Percentiles rank a stretch among this genome's conserved stretches.
Conservation (phyloP, 2,113 vertebrate species). For the Pardalotus punctatus region DNA sequence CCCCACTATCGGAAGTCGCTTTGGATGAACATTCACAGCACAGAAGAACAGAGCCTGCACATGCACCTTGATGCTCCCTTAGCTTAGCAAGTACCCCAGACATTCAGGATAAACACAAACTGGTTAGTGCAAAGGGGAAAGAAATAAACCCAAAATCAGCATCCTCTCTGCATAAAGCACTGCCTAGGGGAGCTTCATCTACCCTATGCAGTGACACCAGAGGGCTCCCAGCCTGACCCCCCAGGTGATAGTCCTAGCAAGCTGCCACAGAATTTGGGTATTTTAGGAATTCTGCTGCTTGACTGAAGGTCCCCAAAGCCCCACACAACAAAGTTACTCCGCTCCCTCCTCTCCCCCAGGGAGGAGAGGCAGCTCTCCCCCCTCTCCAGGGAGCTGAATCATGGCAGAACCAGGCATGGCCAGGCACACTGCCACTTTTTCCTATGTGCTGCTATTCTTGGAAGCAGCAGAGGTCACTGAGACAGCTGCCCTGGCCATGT, state of each 20-base stretch:
- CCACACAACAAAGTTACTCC: fast-evolving
- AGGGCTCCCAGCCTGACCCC: fast-evolving
- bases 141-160: fast-evolving
- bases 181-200: background rate
- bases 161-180: background rate
- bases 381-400: background rate
- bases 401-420: fast-evolving
- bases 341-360: background rate
- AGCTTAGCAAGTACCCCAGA: background rate
- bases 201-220: fast-evolving
- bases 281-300: background rate
- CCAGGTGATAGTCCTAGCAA: fast-evolving
- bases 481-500: fast-evolving
- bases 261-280: background rate
- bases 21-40: background rate
- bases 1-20: fast-evolving
- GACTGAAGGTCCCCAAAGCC: background rate
- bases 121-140: background rate
- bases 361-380: background rate
- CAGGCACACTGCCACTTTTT: background rate
- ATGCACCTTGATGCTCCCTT: fast-evolving
- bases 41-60: background rate
- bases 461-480: background rate
- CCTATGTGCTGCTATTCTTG: background rate
- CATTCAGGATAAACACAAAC: background rate